phyloP scores from a whole-genome alignment of 2,888 invertebrate species.

The Epinotia demarniana region DNA sequence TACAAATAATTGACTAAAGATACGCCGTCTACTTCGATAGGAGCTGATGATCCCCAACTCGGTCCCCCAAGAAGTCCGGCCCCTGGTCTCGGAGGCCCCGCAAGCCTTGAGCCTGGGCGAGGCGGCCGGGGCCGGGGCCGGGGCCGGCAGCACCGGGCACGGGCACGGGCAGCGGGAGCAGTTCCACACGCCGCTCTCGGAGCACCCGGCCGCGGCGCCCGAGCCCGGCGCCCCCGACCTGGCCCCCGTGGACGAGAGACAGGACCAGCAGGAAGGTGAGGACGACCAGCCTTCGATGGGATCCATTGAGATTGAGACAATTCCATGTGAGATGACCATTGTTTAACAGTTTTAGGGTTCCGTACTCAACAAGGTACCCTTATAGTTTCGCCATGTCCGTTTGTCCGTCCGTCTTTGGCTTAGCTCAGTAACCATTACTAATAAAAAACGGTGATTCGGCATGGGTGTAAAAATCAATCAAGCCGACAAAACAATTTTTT shows the following conservation, averaged over 20 bases:
- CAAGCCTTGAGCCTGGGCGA: constrained; percentile 66
- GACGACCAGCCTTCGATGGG: neutral
- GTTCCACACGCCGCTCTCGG: constrained; percentile 77
- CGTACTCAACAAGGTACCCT: too few relatives aligned
- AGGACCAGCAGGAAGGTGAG: constrained; percentile 67
- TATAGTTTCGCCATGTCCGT: too few relatives aligned
- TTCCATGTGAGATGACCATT: too few relatives aligned
- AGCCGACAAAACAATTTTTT: too few relatives aligned
- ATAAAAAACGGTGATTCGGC: too few relatives aligned
- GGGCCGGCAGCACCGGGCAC: constrained; percentile 61
- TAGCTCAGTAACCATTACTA: too few relatives aligned
- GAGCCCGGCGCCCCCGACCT: constrained; percentile 70
- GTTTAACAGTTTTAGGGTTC: too few relatives aligned
- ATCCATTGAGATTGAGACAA: neutral
- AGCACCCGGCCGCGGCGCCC: constrained; percentile 70
- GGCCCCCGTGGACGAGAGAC: constrained; percentile 76
- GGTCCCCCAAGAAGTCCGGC: constrained; percentile 1
- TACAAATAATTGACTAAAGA: too few relatives aligned
- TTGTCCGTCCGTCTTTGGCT: too few relatives aligned
- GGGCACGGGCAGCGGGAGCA: constrained; percentile 76
- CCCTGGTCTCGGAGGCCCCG: constrained; percentile 46
- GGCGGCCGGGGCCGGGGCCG: constrained; percentile 60
- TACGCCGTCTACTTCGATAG: neutral
- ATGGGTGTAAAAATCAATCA: too few relatives aligned
- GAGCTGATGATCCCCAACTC: constrained; percentile 22